phyloP scores from a whole-genome alignment of 2,888 invertebrate genomes.

The Netelia virgata region DNA sequence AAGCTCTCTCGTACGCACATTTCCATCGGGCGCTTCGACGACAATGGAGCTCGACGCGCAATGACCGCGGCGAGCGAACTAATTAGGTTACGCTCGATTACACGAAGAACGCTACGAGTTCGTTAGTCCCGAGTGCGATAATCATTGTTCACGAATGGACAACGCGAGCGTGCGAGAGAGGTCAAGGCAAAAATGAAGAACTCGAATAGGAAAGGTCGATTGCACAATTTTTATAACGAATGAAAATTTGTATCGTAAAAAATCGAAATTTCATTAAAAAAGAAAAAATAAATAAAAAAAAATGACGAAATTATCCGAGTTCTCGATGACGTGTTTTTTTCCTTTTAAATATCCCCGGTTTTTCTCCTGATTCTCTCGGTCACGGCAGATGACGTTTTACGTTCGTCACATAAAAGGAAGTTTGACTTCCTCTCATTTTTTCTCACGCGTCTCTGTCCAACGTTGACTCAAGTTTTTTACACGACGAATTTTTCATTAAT shows the following conservation, averaged over 20 bases:
- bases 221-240: background rate
- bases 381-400: slow-evolving; percentile 10
- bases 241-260: background rate
- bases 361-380: slow-evolving; percentile 13
- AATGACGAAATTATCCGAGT: background rate
- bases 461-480: slow-evolving; percentile 21
- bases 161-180: slow-evolving; percentile 6
- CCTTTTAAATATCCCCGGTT: slow-evolving; percentile 2
- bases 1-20: background rate
- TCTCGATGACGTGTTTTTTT: background rate
- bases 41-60: slow-evolving; percentile 8
- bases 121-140: slow-evolving; percentile 42
- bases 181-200: slow-evolving; percentile 13
- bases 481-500: slow-evolving; percentile 20
- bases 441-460: slow-evolving; percentile 38
- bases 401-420: slow-evolving; percentile 23
- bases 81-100: slow-evolving; percentile 57
- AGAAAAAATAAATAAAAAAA: background rate
- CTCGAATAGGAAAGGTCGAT: slow-evolving; percentile 6
- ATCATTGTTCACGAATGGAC: slow-evolving; percentile 32
- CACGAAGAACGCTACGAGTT: slow-evolving; percentile 22
- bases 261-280: background rate
- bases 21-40: background rate
- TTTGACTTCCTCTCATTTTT: slow-evolving; percentile 44
- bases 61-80: slow-evolving; percentile 17